Percentiles rank a stretch among this genome's conserved stretches.
These are phyloP conservation scores for Neria commutata DNA, from an alignment of 2,888 invertebrate species.

Conservation along the genomic window DNA sequence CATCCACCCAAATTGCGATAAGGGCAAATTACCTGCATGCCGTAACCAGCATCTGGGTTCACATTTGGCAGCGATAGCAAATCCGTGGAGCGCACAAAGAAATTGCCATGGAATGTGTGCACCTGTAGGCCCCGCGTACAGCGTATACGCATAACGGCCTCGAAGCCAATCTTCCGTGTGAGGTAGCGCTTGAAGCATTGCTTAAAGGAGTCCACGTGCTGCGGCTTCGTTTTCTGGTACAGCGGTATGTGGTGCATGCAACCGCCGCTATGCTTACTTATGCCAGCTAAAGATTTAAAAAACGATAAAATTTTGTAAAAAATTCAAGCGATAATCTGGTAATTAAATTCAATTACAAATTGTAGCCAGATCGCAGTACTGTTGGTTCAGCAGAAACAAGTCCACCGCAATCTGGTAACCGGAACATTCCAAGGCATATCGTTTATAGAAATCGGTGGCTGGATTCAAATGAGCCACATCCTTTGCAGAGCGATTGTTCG, in stretches of 20 bases:
- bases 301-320: background rate
- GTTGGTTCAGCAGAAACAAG: constrained; percentile 89
- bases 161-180: constrained; percentile 96
- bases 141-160: constrained; percentile 96
- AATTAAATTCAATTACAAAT: constrained; percentile 71
- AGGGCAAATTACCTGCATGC: too few species aligned
- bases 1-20: too few species aligned
- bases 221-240: constrained; percentile 74
- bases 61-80: constrained; percentile 94
- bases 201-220: constrained; percentile 77
- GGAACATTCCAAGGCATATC: constrained; percentile 93
- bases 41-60: constrained; percentile 97
- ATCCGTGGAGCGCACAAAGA: constrained; percentile 98
- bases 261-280: constrained; percentile 95
- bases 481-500: constrained; percentile 79
- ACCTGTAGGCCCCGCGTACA: constrained; percentile 93
- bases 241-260: constrained; percentile 91
- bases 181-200: constrained; percentile 85
- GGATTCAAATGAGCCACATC: constrained; percentile 90
- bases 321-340: background rate
- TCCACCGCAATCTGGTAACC: constrained; percentile 96
- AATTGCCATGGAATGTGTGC: constrained; percentile 99
- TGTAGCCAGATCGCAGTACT: constrained; percentile 93
- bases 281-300: constrained; percentile 69
- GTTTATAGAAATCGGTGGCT: constrained; percentile 97